Conservation (phyloP, 1,140 invertebrate genomes). For the Conus betulinus region DNA sequence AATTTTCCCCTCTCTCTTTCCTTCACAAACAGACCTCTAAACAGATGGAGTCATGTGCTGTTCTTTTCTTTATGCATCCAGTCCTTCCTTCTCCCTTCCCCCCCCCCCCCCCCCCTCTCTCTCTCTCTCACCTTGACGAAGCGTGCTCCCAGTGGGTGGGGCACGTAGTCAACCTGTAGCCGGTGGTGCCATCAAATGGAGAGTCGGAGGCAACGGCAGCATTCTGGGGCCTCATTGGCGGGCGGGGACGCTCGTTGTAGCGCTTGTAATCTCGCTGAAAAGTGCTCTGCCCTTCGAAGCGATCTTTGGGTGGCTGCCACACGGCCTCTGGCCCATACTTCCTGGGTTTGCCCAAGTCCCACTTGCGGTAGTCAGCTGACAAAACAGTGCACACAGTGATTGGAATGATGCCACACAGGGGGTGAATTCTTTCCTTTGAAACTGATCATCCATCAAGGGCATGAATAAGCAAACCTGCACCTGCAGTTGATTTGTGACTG, state of each 20-base stretch:
- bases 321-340: conserved; percentile 53
- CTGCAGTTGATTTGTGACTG: too few relatives aligned
- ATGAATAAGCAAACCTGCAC: too few relatives aligned
- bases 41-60: too few relatives aligned
- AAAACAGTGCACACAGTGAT: neutral
- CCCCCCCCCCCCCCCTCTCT: neutral
- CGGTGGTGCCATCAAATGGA: conserved; percentile 73
- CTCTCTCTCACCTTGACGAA: conserved; percentile 36
- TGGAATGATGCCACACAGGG: neutral
- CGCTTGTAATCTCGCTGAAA: conserved; percentile 70
- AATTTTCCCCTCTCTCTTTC: too few relatives aligned
- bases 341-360: conserved; percentile 63
- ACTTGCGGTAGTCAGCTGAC: conserved; percentile 74
- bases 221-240: conserved; percentile 69
- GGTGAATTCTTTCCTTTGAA: too few relatives aligned
- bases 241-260: conserved; percentile 61
- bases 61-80: too few relatives aligned
- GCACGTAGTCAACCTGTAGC: conserved; percentile 72
- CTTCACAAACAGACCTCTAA: too few relatives aligned
- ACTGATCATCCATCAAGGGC: too few relatives aligned
- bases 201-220: conserved; percentile 65
- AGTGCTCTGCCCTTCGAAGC: conserved; percentile 72
- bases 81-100: too few relatives aligned
- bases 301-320: conserved; percentile 66
- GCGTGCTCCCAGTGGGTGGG: conserved; percentile 66